A percentile compares a stretch with the other conserved stretches of the same genome.
These are phyloP conservation scores for Epistrophe eligans DNA, from an alignment of 2,888 invertebrate species.

Conservation along the genomic window DNA sequence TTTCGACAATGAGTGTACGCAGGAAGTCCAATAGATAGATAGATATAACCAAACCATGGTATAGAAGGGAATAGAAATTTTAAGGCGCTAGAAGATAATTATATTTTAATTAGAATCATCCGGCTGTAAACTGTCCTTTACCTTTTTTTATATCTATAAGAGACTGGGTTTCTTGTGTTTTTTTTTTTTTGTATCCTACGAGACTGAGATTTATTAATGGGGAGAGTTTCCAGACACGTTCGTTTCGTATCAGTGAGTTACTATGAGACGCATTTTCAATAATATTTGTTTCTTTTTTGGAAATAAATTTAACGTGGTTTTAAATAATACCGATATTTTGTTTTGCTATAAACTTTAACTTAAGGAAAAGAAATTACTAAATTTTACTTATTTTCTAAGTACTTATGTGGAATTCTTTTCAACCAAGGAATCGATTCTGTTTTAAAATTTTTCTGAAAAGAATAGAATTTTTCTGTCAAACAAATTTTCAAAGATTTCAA, in stretches of 20 bases:
- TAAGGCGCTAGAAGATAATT: conserved; percentile 80
- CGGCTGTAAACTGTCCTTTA: conserved; percentile 84
- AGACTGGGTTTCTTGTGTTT: conserved; percentile 28
- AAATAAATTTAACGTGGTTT: no score
- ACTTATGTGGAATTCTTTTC: no score
- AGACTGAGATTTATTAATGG: conserved; percentile 67
- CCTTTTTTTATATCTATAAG: conserved; percentile 77
- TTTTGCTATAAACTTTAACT: no score
- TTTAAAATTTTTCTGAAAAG: no score
- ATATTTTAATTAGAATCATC: conserved; percentile 85
- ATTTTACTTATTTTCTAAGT: no score
- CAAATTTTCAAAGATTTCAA: no score
- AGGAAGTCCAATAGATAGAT: conserved; percentile 49
- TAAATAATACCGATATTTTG: no score
- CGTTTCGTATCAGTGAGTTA: conserved; percentile 13
- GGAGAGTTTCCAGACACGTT: conserved; percentile 49
- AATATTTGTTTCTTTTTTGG: no score
- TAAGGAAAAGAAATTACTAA: no score
- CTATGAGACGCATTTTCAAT: conserved; percentile 16
- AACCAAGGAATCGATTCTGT: no score
- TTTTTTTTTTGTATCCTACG: conserved; percentile 8
- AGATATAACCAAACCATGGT: not conserved
- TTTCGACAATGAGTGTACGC: conserved; percentile 60
- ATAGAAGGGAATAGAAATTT: conserved; percentile 51
- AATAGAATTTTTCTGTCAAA: no score